Evolutionary conservation across 2,888 invertebrate genomes (phyloP).

Genomic region (Flabesymbios commensalis): DNA sequence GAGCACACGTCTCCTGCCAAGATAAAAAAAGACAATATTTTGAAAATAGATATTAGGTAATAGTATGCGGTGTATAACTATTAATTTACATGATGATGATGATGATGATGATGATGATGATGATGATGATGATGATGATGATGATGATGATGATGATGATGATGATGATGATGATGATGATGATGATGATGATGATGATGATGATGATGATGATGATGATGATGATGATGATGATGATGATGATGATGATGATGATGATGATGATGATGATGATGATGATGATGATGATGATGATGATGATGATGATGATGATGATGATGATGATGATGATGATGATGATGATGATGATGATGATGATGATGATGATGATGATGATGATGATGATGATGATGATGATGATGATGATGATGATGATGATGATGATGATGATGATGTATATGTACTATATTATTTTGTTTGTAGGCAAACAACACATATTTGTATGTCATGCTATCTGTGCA

Average conservation of each 20-base stretch:
- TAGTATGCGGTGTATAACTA: too few species aligned
- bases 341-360: conserved; percentile 10
- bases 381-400: conserved; percentile 9
- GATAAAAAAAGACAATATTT: too few species aligned
- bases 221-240: conserved; percentile 1
- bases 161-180: neutral
- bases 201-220: neutral
- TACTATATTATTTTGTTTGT: neutral
- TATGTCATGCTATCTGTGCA: too few species aligned
- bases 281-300: conserved; percentile 1
- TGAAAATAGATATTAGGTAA: too few species aligned
- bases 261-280: neutral
- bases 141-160: neutral
- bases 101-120: neutral
- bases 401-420: conserved; percentile 6
- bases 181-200: neutral
- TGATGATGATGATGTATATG: conserved; percentile 1
- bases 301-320: conserved; percentile 7
- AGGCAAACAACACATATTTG: neutral
- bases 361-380: conserved; percentile 10
- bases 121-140: neutral
- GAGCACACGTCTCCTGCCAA: too few species aligned
- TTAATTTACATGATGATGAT: neutral
- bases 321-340: conserved; percentile 7
- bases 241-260: neutral